These are phyloP conservation scores for Anoplophora glabripennis DNA, from an alignment of 1,140 invertebrate species.

Conservation along the genomic window DNA sequence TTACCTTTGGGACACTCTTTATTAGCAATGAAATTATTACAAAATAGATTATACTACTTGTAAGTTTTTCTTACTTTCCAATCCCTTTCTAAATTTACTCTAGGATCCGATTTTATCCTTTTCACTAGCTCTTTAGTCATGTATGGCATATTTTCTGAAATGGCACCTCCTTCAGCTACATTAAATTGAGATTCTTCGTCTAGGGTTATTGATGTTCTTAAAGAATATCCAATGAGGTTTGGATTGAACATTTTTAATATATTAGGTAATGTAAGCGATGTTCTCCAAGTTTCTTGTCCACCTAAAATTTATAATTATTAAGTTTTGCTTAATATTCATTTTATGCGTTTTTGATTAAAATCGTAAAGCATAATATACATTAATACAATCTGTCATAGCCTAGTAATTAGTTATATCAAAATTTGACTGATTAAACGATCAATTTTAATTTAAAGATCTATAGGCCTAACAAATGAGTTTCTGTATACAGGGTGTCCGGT, in stretches of 20 bases:
- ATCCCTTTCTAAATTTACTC: conserved; percentile 58
- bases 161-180: conserved; percentile 60
- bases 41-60: too few relatives aligned
- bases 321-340: too few relatives aligned
- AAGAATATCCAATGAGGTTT: conserved; percentile 59
- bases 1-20: too few relatives aligned
- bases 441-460: too few relatives aligned
- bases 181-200: conserved; percentile 56
- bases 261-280: conserved; percentile 51
- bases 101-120: conserved; percentile 58
- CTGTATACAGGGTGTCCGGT: too few relatives aligned
- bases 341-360: too few relatives aligned
- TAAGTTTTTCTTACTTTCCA: conserved; percentile 67
- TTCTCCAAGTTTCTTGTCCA: not conserved
- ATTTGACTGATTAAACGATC: too few relatives aligned
- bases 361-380: too few relatives aligned
- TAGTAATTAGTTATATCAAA: too few relatives aligned
- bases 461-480: too few relatives aligned
- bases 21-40: too few relatives aligned
- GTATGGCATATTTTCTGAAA: conserved; percentile 59
- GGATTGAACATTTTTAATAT: conserved; percentile 65
- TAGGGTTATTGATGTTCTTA: conserved; percentile 51
- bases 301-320: conserved; percentile 3
- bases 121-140: conserved; percentile 62
- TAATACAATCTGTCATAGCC: too few relatives aligned